phyloP scores from a whole-genome alignment of 2,113 vertebrate species.

The Callipepla squamata region DNA sequence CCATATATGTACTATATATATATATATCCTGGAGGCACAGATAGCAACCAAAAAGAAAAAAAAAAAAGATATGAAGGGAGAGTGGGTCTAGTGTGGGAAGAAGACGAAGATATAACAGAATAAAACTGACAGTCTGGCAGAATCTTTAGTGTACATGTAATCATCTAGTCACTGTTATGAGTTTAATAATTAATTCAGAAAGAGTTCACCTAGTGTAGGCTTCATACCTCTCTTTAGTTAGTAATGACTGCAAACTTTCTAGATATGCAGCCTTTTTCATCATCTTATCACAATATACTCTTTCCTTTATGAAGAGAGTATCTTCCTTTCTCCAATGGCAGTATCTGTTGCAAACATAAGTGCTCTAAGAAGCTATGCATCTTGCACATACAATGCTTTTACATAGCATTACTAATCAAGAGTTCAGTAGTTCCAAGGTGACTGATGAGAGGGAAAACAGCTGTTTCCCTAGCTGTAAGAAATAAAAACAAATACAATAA shows the following conservation, averaged over 20 bases:
- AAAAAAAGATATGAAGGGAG: neutral
- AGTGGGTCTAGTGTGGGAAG: fast-evolving
- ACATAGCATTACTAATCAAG: neutral
- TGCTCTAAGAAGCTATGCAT: neutral
- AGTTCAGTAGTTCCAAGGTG: neutral
- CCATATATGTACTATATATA: too few relatives aligned
- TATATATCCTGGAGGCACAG: neutral
- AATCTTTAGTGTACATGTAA: neutral
- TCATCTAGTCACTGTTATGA: neutral
- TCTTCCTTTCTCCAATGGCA: neutral
- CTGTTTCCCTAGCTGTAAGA: neutral
- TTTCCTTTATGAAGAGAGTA: neutral
- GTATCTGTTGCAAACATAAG: neutral
- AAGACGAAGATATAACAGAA: neutral
- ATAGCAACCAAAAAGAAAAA: neutral
- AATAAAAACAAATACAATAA: conserved; percentile 40
- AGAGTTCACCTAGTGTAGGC: neutral
- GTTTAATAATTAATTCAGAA: neutral
- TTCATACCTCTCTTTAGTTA: neutral
- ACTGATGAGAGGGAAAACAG: neutral
- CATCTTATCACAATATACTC: neutral
- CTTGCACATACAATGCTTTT: neutral
- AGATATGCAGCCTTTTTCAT: neutral
- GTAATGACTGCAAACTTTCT: neutral
- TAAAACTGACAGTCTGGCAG: neutral